Base-by-base conservation (phyloP, 2,888 invertebrate genomes). In the Saturnia pavonia region DNA sequence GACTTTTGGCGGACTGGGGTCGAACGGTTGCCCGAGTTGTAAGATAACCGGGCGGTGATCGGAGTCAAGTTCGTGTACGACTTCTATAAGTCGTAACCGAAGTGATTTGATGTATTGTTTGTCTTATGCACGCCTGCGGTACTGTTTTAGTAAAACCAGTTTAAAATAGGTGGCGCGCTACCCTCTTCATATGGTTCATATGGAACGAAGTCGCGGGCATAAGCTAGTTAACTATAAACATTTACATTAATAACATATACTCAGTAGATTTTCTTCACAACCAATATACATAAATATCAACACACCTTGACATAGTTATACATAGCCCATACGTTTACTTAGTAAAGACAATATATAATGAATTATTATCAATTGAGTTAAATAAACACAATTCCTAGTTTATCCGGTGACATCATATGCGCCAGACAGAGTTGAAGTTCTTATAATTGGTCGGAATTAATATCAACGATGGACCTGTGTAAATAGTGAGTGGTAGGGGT, bases 401-500 rank as follows among this genome's bases (percentile, higher is more conserved):
- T 77, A 76, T 74, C 68, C 69, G 76, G 78, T 90, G 91, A 90
- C 87, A 88, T 89, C 88, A 90, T 80, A 69, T 67, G 78, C 73
- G 74, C 9, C 75, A 70, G 77, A 76, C 75, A 76, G 78, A 51
- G 43, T 25, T n/a, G 76, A 74, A 76, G 77, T 74, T 75, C 73
- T 72, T 73, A 71, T 86, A 84, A 87, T 88, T 88, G 85, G 76
- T 73, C 72, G 70, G 75, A 84, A 84, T 79, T 79, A 82, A 76
- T 82, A 77, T 76, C 63, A 48, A 68, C 22, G 70, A 76, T 74
- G 72, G 75, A 70, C 70, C 70, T 54, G 19, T 57, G 9, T 67
- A 54, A 54, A 67, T 70, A 65, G 34, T 8, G n/a, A 65, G 11
- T 14, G 63, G 11, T 63, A 65, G 22, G 0, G 65, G 3, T 60